Evolutionary conservation across 1,140 invertebrate genomes (phyloP), one percentile per base, ranked within the genome.

Genomic region (Adoxophyes honmai): DNA sequence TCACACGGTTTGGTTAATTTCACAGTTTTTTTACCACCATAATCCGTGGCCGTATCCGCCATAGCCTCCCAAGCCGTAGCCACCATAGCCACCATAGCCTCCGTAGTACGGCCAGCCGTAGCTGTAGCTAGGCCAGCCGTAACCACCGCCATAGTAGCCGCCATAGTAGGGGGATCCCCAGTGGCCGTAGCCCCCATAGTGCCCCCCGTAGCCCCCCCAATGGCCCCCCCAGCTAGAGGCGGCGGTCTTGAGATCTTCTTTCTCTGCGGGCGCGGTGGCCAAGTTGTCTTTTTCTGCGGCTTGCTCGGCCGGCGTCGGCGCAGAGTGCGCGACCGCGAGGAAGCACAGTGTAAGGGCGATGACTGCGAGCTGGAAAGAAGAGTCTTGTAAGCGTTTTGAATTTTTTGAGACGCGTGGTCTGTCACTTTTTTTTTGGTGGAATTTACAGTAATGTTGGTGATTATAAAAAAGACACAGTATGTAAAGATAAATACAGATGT

Each of bases 171-270:
- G 75, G 18, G 75, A 79, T 57, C 77, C 68, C 6, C 81, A 73
- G 9, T 73, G 70, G 52, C 70, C 76, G 36, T 71, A 70, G 15
- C 72, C 70, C 1, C 75, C 70, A 16, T 61, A 70, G 11, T 62
- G 54, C 8, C 68, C 62, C 0, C 66, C 68, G 33, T 63, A 64
- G 52, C 70, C 64, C 4, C 62, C 64, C 34, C 58, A 68, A 13
- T 57, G 44, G 11, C 82, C 82, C 6, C 87, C 86, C 73, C 77
- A 87, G 34, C 80, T 71, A 0, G 86, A 87, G 0, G 83, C 88
- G 0, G 80, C 78, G 0, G 86, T 74, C 57, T 90, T 81, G 1
- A 89, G 72, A 52, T 89, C 88, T 11, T 78, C 82, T 35, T 85
- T 81, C 10, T 82, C 76, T 44, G 33, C 51, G 4, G 62, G 54